Percentiles rank a stretch among this genome's conserved stretches.
Conservation (phyloP, 1,140 invertebrate genomes). For the Penaeus japonicus region DNA sequence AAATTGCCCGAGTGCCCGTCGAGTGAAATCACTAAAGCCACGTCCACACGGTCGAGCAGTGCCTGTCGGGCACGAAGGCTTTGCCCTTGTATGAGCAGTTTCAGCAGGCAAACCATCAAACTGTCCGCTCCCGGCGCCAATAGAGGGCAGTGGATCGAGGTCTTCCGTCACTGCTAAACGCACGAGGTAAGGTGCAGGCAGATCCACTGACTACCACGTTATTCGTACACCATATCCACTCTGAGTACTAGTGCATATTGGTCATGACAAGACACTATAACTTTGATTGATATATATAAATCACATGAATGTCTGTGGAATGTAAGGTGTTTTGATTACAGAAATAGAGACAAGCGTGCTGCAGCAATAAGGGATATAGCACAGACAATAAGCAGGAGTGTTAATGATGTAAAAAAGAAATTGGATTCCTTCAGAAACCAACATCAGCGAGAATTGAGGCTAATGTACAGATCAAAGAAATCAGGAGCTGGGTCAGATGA, state of each 20-base stretch:
- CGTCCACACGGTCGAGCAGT: too few species aligned
- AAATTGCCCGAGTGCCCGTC: too few species aligned
- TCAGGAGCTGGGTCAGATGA: background rate
- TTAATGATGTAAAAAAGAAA: background rate
- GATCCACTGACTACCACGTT: too few species aligned
- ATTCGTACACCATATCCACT: background rate
- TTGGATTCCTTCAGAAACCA: background rate
- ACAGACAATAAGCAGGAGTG: background rate
- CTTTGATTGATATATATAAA: slow-evolving; percentile 6
- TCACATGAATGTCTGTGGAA: slow-evolving; percentile 2
- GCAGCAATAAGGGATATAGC: slow-evolving; percentile 13
- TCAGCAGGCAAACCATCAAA: too few species aligned
- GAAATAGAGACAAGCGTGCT: background rate
- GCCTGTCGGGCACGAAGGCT: too few species aligned
- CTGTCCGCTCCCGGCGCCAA: too few species aligned
- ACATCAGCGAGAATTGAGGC: background rate
- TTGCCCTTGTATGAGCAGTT: too few species aligned
- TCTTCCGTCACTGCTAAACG: background rate
- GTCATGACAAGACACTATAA: background rate
- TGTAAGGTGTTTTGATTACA: background rate
- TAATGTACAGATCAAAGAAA: background rate
- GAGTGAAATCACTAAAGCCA: too few species aligned
- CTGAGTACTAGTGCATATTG: background rate
- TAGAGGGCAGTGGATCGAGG: background rate
- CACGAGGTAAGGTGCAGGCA: background rate